Conservation (phyloP, 2,113 vertebrate species). For the Choloepus hoffmanni region DNA sequence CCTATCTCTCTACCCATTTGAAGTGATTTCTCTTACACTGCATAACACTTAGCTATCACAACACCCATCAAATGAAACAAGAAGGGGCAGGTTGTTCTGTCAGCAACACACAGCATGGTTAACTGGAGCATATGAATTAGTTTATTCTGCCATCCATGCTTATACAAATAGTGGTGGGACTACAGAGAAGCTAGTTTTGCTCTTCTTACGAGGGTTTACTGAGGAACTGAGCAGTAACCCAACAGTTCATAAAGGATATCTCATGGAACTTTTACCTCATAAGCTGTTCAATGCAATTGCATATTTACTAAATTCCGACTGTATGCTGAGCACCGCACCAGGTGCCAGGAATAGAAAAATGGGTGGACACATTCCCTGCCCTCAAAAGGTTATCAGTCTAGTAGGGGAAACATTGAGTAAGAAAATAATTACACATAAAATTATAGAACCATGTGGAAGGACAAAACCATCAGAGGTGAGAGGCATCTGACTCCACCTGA, state of each 20-base stretch:
- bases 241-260: not conserved
- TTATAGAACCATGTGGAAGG: not conserved
- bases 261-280: not conserved
- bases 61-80: slow-evolving; percentile 74
- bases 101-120: slow-evolving; percentile 21
- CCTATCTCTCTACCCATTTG: slow-evolving; percentile 35
- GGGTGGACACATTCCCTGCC: not conserved
- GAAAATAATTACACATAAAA: not conserved
- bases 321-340: not conserved
- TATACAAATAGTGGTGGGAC: not conserved
- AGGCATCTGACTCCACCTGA: not conserved
- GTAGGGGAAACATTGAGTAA: not conserved
- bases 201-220: not conserved
- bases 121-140: slow-evolving; percentile 43
- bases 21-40: slow-evolving; percentile 75
- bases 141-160: not conserved
- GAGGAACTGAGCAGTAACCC: not conserved
- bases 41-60: slow-evolving; percentile 72
- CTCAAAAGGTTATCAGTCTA: not conserved
- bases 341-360: not conserved
- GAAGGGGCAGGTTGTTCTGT: slow-evolving; percentile 76
- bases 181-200: not conserved
- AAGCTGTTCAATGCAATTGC: not conserved
- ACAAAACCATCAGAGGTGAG: not conserved
- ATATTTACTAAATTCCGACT: not conserved